phyloP scores from a whole-genome alignment of 2,888 invertebrate species.

The Drosophila nr. perissopoda region DNA sequence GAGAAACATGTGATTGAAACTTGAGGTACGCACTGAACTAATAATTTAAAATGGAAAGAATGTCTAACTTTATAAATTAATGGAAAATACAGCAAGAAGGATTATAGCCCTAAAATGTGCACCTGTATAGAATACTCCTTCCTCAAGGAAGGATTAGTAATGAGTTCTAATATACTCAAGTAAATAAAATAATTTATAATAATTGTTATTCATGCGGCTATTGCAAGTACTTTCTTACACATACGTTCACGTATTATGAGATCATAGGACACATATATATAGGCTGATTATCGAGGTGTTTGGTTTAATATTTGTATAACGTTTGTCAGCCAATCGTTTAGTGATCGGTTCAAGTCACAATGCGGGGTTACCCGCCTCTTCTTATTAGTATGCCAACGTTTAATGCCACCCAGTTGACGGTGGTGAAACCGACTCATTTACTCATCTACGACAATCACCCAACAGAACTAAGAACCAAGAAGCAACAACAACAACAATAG shows the following conservation, averaged over 20 bases:
- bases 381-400: constrained; percentile 51
- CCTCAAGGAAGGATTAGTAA: neutral
- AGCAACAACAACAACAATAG: constrained; percentile 5
- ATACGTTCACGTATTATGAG: constrained; percentile 18
- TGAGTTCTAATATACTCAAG: neutral
- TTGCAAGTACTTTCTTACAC: neutral
- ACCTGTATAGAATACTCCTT: neutral
- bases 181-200: neutral
- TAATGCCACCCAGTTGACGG: constrained; percentile 52
- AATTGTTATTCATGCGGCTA: neutral
- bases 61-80: neutral
- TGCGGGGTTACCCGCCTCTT: constrained; percentile 9
- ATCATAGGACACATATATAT: constrained; percentile 14
- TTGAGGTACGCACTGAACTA: neutral
- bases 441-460: constrained; percentile 6
- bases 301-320: constrained; percentile 29
- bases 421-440: constrained; percentile 21
- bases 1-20: neutral
- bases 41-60: neutral
- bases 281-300: constrained; percentile 1
- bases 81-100: too few relatives aligned
- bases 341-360: constrained; percentile 26
- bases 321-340: constrained; percentile 41
- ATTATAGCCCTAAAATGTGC: neutral
- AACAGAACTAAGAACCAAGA: constrained; percentile 15